Evolutionary conservation across 2,888 invertebrate species (phyloP), one percentile per base, ranked within the genome.

Genomic region (Plemyria rubiginata): DNA sequence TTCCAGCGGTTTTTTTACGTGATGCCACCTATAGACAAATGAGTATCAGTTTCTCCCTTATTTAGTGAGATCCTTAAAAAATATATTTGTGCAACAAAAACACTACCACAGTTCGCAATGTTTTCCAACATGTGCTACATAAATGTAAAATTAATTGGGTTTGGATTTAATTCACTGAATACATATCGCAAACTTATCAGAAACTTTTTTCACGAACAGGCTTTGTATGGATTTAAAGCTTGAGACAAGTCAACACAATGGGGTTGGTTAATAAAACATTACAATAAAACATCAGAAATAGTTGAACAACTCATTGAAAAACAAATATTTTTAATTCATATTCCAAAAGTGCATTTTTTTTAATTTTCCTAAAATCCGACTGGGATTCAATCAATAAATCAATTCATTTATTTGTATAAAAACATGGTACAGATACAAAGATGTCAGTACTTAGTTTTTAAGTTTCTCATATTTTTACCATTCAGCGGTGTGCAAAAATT

Each of bases 231-330:
- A 65, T 69, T 72, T 70, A 62, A 49, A 53, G 62, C 57, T 62
- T 51, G 57, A 72, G 68, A 60, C 68, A 64, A 74, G 57, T 73
- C 63, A 67, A 75, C 68, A 85, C 84, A 87, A 87, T 84, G 82
- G 79, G 76, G 72, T 73, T 81, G 83, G 86, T 87, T 86, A 87
- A 87, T 88, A 88, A 86, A 87, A 86, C 86, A 87, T 86, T 73
- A 72, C 13, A 38, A n/a, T n/a, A n/a, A n/a, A 38, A 38, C 36
- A 13, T 15, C 38, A 58, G 22, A 45, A 58, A 22, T 51, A 41
- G 29, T 29, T 54, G 12, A 54, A 12, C 41, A 43, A 41, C n/a
- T n/a, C 6, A 57, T 8, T 46, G 36, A 50, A 16, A 3, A 36
- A 3, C 32, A 28, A 4, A 49, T 0, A 8, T 32, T 8, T 32